phyloP scores from a whole-genome alignment of 2,888 invertebrate species.

The Acanthosoma haemorrhoidale region DNA sequence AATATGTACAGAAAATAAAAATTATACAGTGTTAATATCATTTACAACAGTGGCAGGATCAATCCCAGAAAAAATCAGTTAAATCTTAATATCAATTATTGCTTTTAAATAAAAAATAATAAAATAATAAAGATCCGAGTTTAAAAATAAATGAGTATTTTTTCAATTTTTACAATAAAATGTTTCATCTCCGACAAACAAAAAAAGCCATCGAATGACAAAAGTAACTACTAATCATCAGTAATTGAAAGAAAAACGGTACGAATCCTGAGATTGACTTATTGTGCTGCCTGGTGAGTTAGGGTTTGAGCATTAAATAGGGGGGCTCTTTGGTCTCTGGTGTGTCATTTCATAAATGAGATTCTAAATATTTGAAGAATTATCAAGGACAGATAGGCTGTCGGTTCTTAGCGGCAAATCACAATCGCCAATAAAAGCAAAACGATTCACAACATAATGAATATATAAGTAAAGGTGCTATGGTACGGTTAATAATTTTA shows the following conservation, averaged over 20 bases:
- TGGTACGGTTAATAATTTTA: neutral
- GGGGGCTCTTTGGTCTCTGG: constrained; percentile 24
- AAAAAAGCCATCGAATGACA: neutral
- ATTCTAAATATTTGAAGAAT: constrained; percentile 21
- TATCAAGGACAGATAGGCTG: constrained; percentile 12
- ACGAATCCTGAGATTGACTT: constrained; percentile 24
- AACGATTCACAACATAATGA: constrained; percentile 3
- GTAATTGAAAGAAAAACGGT: neutral
- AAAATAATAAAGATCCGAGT: neutral
- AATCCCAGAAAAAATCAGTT: constrained; percentile 26
- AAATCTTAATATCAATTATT: constrained; percentile 13
- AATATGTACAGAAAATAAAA: constrained; percentile 25
- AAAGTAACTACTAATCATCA: neutral
- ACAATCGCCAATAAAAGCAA: neutral
- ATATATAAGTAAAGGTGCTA: neutral
- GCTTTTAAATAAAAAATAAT: constrained; percentile 5
- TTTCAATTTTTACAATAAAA: constrained; percentile 6
- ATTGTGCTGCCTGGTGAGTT: constrained; percentile 11
- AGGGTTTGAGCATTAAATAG: constrained; percentile 28
- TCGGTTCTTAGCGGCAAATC: constrained; percentile 1
- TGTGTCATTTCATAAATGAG: constrained; percentile 26
- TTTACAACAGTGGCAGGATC: constrained; percentile 23
- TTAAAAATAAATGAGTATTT: constrained; percentile 11
- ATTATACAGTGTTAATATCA: constrained; percentile 32
- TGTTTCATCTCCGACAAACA: neutral